Percentiles rank a stretch among this genome's conserved stretches.
These are phyloP conservation scores for Solenopsis invicta DNA, from an alignment of 1,140 invertebrate genomes.

Conservation along the genomic window DNA sequence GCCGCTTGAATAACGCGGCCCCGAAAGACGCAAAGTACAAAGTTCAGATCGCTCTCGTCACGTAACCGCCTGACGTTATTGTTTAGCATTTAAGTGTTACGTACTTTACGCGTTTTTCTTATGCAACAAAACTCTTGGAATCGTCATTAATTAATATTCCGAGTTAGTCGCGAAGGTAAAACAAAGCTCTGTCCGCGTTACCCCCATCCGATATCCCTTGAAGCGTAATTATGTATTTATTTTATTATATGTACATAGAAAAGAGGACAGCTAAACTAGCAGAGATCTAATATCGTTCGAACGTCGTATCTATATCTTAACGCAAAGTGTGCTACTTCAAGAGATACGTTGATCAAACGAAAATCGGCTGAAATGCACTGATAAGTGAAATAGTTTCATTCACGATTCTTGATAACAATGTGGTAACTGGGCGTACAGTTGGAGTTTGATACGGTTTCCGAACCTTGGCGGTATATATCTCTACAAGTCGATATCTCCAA, in stretches of 20 bases:
- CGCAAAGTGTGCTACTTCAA: constrained; percentile 37
- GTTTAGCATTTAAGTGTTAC: constrained; percentile 16
- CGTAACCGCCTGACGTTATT: constrained; percentile 23
- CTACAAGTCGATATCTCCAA: not conserved
- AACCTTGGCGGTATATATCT: not conserved
- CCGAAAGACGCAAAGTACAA: constrained; percentile 19
- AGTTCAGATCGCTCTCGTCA: constrained; percentile 32
- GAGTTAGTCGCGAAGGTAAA: not conserved
- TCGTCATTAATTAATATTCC: constrained; percentile 22
- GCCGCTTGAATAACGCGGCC: constrained; percentile 19
- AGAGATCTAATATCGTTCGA: constrained; percentile 16
- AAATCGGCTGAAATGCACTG: constrained; percentile 20
- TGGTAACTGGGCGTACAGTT: not conserved
- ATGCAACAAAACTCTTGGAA: not conserved
- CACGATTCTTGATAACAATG: constrained; percentile 45
- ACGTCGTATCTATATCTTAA: constrained; percentile 37
- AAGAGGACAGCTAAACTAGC: not conserved
- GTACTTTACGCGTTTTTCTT: not conserved
- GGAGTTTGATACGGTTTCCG: not conserved
- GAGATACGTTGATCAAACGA: constrained; percentile 47
- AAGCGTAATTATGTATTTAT: not conserved
- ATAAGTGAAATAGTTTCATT: constrained; percentile 48
- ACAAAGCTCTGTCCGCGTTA: not conserved
- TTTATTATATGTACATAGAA: not conserved
- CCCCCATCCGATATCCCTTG: not conserved